Base-by-base conservation (phyloP, 2,797 vertebrate genomes). In the Alauda arvensis region DNA sequence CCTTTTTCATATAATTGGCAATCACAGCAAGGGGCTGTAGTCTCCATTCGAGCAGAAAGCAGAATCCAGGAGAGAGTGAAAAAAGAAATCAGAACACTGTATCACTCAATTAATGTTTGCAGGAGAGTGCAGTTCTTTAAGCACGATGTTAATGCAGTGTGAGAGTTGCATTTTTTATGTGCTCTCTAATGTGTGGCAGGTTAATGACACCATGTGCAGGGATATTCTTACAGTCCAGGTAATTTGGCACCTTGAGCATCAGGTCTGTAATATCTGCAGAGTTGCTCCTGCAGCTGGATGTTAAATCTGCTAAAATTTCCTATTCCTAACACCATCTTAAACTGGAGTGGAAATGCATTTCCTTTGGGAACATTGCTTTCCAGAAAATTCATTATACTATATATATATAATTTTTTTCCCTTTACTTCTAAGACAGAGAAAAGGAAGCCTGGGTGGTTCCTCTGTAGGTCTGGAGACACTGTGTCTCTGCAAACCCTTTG, bases 321-420 rank as follows among this genome's bases (percentile, higher is more conserved):
- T 78, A 1, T 70, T 87, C 51, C 67, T 82, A 59, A 37, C 33
- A 52, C 56, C 62, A 51, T 53, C 52, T 72, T 65, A 46, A 49
- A 72, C 19, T 37, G 28, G 55, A 51, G 25, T 77, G 53, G 37
- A 74, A 83, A 75, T 45, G 33, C 18, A 25, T 59, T 85, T 80
- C 59, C 33, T 61, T 51, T 1, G 3, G 94, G 95, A 96, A 91
- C 92, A 77, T 72, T 93, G 90, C 88, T 94, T 85, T 95, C 88
- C 90, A 63, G 92, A 87, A 74, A 78, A 91, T 94, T 82, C 49
- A 83, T 92, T 95, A 95, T 95, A 93, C 94, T 59, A 8, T 28
- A 42, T 24, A 8, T 45, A 5, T 78, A 4, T 39, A 40, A 31
- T 46, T 42, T 93, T 49, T 69, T 65, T 68, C 9, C 12, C 55